phyloP scores from a whole-genome alignment of 2,113 vertebrate species.

The pig (Sus scrofa) region T2T-Sscrofa CM000819.6:79044501-79045000 shows the following conservation, averaged over 20 bases:
- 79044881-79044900: no score
- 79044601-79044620: neutral
- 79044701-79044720: neutral
- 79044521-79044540: neutral
- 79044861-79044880: no score
- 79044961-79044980: no score
- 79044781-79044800: no score
- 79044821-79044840: no score
- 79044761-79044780: no score
- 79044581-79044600: neutral
- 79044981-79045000: no score
- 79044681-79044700: neutral
- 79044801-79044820: no score
- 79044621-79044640: neutral
- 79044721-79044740: slow-evolving; percentile 8
- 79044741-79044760: neutral
- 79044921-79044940: no score
- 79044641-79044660: neutral
- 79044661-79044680: neutral
- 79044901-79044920: no score
- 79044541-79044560: neutral
- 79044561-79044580: neutral
- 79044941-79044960: no score
- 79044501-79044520: neutral
- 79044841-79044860: no score